These are phyloP conservation scores for Xiphias gladius DNA, from an alignment of 2,113 vertebrate species.

Conservation along the genomic window DNA sequence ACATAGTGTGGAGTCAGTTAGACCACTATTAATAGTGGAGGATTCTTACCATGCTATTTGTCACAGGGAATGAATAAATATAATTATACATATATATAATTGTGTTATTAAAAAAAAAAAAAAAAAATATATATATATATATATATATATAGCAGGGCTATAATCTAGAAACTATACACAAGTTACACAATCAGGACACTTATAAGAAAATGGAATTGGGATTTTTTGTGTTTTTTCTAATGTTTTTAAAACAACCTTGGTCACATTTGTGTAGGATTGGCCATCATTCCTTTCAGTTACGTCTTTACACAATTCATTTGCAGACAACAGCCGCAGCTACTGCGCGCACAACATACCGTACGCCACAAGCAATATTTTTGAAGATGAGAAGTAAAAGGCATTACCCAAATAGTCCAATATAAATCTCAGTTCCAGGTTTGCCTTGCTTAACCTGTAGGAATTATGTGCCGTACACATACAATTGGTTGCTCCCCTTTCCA, in stretches of 20 bases:
- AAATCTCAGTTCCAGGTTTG: neutral
- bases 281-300: slow-evolving; percentile 11
- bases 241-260: neutral
- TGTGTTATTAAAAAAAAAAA: slow-evolving; percentile 33
- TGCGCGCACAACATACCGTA: neutral
- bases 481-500: neutral
- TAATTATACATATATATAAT: no score
- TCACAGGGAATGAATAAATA: slow-evolving; percentile 49
- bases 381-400: neutral
- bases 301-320: neutral
- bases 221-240: neutral
- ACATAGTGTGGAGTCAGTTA: slow-evolving; percentile 37
- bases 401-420: neutral
- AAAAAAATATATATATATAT: no score
- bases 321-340: neutral
- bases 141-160: slow-evolving; percentile 14
- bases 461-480: neutral
- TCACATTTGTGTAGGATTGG: neutral
- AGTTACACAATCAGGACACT: slow-evolving; percentile 36
- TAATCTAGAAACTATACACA: slow-evolving; percentile 35
- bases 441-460: neutral
- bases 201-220: neutral
- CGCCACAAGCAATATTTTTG: neutral
- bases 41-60: slow-evolving; percentile 10
- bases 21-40: slow-evolving; percentile 17